Conservation (phyloP, 2,113 vertebrate genomes). For the Platysteira castanea region DNA sequence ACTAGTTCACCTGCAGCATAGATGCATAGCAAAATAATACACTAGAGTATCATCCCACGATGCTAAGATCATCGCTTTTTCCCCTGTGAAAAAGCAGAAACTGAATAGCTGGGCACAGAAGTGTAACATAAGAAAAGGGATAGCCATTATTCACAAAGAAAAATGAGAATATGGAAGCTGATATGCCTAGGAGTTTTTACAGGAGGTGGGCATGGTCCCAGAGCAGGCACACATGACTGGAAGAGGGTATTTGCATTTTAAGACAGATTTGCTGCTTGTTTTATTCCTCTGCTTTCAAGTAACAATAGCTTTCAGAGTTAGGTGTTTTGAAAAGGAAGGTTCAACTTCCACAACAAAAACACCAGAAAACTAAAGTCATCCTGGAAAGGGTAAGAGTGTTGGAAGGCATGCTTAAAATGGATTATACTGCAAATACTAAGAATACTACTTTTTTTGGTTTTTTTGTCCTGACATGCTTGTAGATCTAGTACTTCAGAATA, state of each 20-base stretch:
- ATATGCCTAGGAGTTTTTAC: not conserved
- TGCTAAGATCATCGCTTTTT: not conserved
- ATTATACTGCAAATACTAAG: too few relatives aligned
- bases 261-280: not conserved
- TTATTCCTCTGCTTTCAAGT: not conserved
- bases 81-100: slow-evolving; percentile 4
- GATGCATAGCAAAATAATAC: not conserved
- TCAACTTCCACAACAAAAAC: not conserved
- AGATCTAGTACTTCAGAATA: not conserved
- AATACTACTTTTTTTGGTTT: too few relatives aligned
- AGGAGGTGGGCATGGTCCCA: not conserved
- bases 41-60: not conserved
- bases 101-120: slow-evolving; percentile 12
- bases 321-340: not conserved
- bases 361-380: not conserved
- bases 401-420: not conserved
- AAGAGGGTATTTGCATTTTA: slow-evolving; percentile 1
- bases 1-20: not conserved
- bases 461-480: not conserved
- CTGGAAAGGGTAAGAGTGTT: not conserved
- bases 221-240: not conserved
- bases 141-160: slow-evolving; percentile 31
- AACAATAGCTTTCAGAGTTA: not conserved
- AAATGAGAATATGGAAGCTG: slow-evolving; percentile 9
- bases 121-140: slow-evolving; percentile 6